Conservation (phyloP, 2,797 vertebrate species). For the Acomys russatus region DNA sequence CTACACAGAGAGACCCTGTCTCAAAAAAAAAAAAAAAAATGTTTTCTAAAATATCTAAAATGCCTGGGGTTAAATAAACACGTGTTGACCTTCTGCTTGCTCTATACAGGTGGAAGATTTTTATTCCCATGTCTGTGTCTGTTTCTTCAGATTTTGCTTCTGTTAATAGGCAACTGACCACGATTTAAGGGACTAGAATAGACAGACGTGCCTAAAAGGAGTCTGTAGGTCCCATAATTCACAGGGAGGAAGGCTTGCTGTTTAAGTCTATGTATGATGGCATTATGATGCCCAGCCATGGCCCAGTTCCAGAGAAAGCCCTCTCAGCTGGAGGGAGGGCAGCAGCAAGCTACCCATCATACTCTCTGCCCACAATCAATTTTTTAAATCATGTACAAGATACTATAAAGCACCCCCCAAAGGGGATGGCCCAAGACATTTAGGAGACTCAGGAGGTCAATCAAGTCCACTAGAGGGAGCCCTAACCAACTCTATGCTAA, state of each 20-base stretch:
- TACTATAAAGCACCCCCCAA: slow-evolving; percentile 25
- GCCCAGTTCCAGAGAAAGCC: background rate
- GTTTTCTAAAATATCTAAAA: background rate
- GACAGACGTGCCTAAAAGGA: slow-evolving; percentile 40
- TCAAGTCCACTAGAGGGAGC: slow-evolving; percentile 75
- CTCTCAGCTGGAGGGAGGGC: background rate
- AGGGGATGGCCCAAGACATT: background rate
- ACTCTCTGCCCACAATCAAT: background rate
- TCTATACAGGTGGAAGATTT: background rate
- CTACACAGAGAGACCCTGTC: no score
- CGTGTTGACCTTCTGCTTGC: background rate
- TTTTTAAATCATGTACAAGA: slow-evolving; percentile 36
- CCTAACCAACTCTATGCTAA: background rate
- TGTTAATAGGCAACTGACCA: background rate
- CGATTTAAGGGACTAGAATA: background rate
- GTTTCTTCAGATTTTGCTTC: slow-evolving; percentile 52
- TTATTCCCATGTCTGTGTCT: background rate
- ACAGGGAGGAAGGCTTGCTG: slow-evolving; percentile 26
- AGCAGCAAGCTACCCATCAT: background rate
- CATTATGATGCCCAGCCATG: background rate
- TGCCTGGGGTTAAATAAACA: background rate
- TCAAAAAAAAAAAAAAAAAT: no score
- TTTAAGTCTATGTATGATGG: background rate
- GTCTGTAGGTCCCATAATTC: background rate
- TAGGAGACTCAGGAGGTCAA: background rate